phyloP scores from a whole-genome alignment of 2,888 invertebrate genomes.

The Tenthredo mesomela region DNA sequence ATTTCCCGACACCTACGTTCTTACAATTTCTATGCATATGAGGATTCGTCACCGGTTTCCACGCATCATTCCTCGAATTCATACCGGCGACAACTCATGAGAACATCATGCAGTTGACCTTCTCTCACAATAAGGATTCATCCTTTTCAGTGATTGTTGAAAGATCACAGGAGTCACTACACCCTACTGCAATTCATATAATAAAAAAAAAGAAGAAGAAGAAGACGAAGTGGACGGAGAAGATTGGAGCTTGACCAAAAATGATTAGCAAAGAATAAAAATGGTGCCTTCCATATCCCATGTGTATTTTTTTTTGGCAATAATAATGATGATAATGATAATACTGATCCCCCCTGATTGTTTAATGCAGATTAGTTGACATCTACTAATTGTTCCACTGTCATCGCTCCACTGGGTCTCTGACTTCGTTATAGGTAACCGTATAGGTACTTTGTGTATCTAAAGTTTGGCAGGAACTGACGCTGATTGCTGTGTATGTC shows the following conservation, averaged over 20 bases:
- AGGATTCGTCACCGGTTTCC: neutral
- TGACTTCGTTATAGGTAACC: slow-evolving; percentile 39
- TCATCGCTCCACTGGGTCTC: neutral
- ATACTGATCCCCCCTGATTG: neutral
- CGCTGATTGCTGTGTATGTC: slow-evolving; percentile 50
- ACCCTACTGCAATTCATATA: neutral
- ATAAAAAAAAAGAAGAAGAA: neutral
- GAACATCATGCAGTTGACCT: neutral
- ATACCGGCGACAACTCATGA: too few species aligned
- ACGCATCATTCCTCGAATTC: neutral
- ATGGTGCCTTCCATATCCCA: neutral
- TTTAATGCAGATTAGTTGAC: neutral
- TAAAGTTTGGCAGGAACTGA: slow-evolving; percentile 52
- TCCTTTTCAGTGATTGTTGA: neutral
- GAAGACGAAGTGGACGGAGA: neutral
- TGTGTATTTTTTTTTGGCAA: neutral
- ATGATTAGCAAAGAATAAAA: neutral
- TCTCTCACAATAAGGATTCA: neutral
- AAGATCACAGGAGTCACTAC: neutral
- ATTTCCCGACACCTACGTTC: slow-evolving; percentile 24
- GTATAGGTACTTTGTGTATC: slow-evolving; percentile 20
- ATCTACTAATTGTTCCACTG: neutral
- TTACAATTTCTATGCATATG: slow-evolving; percentile 10
- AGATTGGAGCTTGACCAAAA: neutral
- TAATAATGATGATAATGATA: neutral